A percentile compares a stretch with the other conserved stretches of the same genome.
These are phyloP conservation scores for Lontra canadensis DNA, from an alignment of 2,113 vertebrate genomes.

Conservation along the genomic window DNA sequence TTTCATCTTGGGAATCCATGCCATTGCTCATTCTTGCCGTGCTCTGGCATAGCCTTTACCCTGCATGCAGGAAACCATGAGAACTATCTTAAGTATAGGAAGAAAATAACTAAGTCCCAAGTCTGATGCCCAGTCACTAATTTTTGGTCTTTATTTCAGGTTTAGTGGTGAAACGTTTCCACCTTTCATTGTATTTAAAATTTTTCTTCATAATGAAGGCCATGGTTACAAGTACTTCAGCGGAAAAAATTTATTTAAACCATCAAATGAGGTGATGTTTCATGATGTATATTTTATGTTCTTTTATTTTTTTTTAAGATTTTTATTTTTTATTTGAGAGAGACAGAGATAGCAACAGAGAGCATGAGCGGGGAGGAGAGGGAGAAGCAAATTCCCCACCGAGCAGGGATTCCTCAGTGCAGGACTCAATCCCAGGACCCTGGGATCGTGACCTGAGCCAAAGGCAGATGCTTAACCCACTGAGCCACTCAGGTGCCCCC, in stretches of 20 bases:
- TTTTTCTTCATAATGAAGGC: constrained; percentile 74
- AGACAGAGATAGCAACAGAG: neutral
- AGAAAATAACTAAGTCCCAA: neutral
- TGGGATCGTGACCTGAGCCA: neutral
- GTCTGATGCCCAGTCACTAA: constrained; percentile 5
- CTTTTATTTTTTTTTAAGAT: neutral
- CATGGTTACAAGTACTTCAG: constrained; percentile 79
- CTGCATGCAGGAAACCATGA: neutral
- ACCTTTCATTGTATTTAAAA: constrained; percentile 83
- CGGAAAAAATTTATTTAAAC: constrained; percentile 76
- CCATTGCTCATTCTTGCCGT: neutral
- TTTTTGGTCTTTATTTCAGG: constrained; percentile 71
- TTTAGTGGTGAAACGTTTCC: constrained; percentile 82
- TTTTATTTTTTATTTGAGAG: neutral
- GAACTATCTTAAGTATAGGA: neutral
- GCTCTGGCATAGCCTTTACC: neutral
- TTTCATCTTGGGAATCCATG: neutral
- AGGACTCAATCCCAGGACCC: neutral
- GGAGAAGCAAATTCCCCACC: neutral
- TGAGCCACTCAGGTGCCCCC: neutral
- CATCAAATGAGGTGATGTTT: constrained; percentile 78
- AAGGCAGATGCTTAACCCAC: neutral
- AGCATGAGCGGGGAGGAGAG: neutral
- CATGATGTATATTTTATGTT: constrained; percentile 45
- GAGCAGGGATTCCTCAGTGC: neutral